A percentile compares a stretch with the other conserved stretches of the same genome.
Conservation (phyloP, 2,888 invertebrate genomes). For the Tetheella fluctuosa region DNA sequence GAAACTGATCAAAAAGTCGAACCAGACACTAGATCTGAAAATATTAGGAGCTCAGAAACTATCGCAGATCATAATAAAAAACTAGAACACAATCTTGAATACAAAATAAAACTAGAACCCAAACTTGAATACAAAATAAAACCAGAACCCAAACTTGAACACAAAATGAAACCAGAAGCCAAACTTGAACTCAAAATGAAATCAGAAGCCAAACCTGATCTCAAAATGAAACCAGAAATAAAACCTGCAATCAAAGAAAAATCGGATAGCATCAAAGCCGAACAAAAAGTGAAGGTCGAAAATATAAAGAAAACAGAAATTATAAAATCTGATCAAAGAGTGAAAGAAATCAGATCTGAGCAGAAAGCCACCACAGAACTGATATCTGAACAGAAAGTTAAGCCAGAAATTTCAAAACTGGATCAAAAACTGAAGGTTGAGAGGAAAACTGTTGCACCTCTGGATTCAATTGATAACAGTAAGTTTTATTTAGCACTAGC, state of each 20-base stretch:
- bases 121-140: not conserved
- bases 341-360: not conserved
- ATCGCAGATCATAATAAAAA: not conserved
- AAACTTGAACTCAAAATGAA: not conserved
- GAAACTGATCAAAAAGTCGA: not conserved
- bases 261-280: not conserved
- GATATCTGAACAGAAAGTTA: not conserved
- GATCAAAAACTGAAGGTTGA: not conserved
- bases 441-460: not conserved
- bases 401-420: no score
- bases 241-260: not conserved
- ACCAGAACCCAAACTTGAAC: not conserved
- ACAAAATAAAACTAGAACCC: not conserved
- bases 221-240: not conserved
- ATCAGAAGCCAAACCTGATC: not conserved
- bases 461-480: not conserved
- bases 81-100: not conserved
- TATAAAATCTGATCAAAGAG: not conserved
- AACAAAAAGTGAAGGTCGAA: not conserved
- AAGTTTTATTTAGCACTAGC: not conserved
- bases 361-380: not conserved
- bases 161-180: not conserved
- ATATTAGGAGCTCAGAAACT: not conserved
- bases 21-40: not conserved
- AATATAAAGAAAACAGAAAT: not conserved